Evolutionary conservation across 2,797 vertebrate genomes (phyloP).

Genomic region (Tiaroga cobitis): DNA sequence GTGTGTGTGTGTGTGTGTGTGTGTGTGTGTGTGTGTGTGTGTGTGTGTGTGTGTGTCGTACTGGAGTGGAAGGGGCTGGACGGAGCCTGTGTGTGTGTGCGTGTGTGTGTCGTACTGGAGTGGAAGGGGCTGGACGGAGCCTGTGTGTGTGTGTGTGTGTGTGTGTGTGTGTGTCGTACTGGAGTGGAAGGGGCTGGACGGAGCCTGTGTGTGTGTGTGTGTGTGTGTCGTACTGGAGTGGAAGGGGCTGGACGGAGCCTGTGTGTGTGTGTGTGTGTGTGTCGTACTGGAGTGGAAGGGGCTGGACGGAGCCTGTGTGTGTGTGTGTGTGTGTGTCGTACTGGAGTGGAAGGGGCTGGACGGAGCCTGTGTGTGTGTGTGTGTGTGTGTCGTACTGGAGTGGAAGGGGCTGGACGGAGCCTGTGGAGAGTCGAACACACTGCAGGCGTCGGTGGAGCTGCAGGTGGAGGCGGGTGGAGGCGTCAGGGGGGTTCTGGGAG

Average conservation of each 20-base stretch:
- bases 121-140: no score
- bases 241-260: no score
- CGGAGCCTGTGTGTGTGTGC: conserved; percentile 74
- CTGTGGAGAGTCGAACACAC: conserved; percentile 89
- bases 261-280: no score
- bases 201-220: not conserved
- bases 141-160: not conserved
- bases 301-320: no score
- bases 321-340: no score
- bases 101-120: no score
- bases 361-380: not conserved
- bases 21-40: not conserved
- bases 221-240: no score
- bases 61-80: conserved; percentile 94
- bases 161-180: not conserved
- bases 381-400: conserved; percentile 79
- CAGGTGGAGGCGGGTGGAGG: conserved; percentile 91
- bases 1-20: not conserved
- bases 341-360: no score
- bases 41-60: conserved; percentile 64
- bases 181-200: no score
- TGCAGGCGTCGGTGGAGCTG: conserved; percentile 90
- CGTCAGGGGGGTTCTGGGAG: conserved; percentile 90
- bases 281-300: no score
- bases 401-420: conserved; percentile 93